These are phyloP conservation scores for Pristis pectinata DNA, from an alignment of 2,797 vertebrate species.

Conservation along the genomic window DNA sequence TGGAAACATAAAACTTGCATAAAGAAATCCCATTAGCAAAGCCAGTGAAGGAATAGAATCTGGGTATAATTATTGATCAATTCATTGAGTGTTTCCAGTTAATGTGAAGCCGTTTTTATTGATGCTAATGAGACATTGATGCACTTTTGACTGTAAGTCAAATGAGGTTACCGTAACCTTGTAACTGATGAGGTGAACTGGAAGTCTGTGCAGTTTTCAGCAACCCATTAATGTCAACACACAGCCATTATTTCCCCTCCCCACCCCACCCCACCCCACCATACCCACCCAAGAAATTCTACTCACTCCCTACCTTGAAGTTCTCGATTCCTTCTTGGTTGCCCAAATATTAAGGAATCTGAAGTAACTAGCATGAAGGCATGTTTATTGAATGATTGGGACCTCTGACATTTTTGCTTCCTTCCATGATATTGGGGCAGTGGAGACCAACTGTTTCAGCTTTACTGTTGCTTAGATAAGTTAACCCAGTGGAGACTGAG, in stretches of 20 bases:
- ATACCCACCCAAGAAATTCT: no score
- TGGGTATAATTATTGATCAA: background rate
- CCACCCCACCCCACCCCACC: no score
- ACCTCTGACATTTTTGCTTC: background rate
- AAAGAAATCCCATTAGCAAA: background rate
- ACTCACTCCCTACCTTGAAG: background rate
- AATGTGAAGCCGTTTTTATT: background rate
- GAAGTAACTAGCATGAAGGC: background rate
- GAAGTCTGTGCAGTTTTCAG: background rate
- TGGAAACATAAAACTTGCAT: background rate
- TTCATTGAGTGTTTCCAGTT: background rate
- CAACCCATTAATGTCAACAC: background rate
- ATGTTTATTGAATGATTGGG: background rate
- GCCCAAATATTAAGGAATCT: background rate
- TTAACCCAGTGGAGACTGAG: background rate
- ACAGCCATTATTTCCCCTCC: no score
- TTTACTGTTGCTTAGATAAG: background rate
- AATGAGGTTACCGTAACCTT: background rate
- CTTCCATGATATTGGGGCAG: background rate
- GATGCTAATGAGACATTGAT: background rate
- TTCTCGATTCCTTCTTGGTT: background rate
- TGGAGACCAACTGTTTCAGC: background rate
- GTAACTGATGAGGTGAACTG: background rate
- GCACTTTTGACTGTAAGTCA: background rate
- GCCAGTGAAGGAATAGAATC: background rate